phyloP scores from a whole-genome alignment of 1,140 invertebrate genomes.

The Drosophila gunungcola region DNA sequence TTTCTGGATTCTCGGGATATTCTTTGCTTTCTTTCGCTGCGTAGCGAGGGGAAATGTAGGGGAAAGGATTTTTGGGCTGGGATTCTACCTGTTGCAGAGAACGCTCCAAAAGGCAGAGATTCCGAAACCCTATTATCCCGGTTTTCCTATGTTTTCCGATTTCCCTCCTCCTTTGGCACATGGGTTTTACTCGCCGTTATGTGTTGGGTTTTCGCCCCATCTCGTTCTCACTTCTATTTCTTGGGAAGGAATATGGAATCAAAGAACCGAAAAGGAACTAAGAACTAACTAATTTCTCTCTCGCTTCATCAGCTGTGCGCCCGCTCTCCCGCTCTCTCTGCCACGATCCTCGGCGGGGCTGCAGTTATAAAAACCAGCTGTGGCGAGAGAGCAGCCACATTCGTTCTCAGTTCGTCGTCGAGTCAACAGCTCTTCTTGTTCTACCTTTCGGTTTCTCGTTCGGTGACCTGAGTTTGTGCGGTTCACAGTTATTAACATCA shows the following conservation, averaged over 20 bases:
- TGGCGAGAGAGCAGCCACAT: slow-evolving; percentile 39
- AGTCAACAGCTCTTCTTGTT: slow-evolving; percentile 60
- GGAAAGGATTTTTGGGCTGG: slow-evolving; percentile 22
- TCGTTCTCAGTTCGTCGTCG: slow-evolving; percentile 58
- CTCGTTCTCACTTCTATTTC: slow-evolving; percentile 17
- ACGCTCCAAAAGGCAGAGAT: slow-evolving; percentile 31
- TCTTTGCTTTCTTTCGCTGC: neutral
- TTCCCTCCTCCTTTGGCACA: neutral
- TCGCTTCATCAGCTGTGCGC: slow-evolving; percentile 40
- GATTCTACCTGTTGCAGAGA: slow-evolving; percentile 64
- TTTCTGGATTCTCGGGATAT: slow-evolving; percentile 6
- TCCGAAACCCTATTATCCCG: slow-evolving; percentile 8
- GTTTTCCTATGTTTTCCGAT: slow-evolving; percentile 18
- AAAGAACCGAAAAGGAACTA: slow-evolving; percentile 4
- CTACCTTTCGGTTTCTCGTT: slow-evolving; percentile 28
- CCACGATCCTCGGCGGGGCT: slow-evolving; percentile 37
- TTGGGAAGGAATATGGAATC: slow-evolving; percentile 4
- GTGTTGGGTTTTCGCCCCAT: slow-evolving; percentile 13
- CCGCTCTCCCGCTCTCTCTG: slow-evolving; percentile 25
- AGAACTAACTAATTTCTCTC: slow-evolving; percentile 29
- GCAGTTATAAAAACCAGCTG: slow-evolving; percentile 66
- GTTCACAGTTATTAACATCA: slow-evolving; percentile 36
- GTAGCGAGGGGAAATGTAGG: slow-evolving; percentile 45
- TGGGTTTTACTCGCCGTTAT: slow-evolving; percentile 15
- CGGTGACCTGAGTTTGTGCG: slow-evolving; percentile 39